Percentiles rank a stretch among this genome's conserved stretches.
These are phyloP conservation scores for Omphaloscelis lunosa DNA, from an alignment of 2,888 invertebrate species.

Conservation along the genomic window DNA sequence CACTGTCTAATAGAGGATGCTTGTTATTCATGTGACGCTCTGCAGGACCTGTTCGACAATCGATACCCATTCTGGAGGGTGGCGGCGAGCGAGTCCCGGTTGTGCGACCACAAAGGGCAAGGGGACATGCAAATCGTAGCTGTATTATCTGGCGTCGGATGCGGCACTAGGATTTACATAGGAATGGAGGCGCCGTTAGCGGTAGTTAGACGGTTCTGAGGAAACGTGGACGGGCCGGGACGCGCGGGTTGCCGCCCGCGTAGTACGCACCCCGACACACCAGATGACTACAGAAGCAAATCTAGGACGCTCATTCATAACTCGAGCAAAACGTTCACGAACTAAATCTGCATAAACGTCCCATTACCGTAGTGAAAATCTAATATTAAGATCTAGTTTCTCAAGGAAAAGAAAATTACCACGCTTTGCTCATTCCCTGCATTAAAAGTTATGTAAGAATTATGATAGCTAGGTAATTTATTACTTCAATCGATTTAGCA, in stretches of 20 bases:
- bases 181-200: constrained; percentile 83
- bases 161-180: constrained; percentile 86
- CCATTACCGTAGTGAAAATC: constrained; percentile 79
- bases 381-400: constrained; percentile 77
- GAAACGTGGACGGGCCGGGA: constrained; percentile 59
- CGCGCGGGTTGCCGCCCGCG: constrained; percentile 38
- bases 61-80: constrained; percentile 74
- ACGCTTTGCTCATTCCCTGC: constrained; percentile 48
- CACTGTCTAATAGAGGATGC: constrained; percentile 76
- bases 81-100: constrained; percentile 69
- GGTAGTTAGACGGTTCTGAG: constrained; percentile 82
- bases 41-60: constrained; percentile 71
- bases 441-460: constrained; percentile 45
- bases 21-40: constrained; percentile 78
- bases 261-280: constrained; percentile 67
- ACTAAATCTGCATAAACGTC: constrained; percentile 86
- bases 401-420: constrained; percentile 72
- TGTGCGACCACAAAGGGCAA: constrained; percentile 82
- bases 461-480: constrained; percentile 34
- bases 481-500: constrained; percentile 37
- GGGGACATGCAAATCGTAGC: constrained; percentile 86
- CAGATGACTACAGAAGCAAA: constrained; percentile 83
- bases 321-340: constrained; percentile 81
- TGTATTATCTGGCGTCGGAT: constrained; percentile 85
- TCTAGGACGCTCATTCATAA: constrained; percentile 86